phyloP scores from a whole-genome alignment of 2,113 vertebrate genomes.

The Gadus macrocephalus region DNA sequence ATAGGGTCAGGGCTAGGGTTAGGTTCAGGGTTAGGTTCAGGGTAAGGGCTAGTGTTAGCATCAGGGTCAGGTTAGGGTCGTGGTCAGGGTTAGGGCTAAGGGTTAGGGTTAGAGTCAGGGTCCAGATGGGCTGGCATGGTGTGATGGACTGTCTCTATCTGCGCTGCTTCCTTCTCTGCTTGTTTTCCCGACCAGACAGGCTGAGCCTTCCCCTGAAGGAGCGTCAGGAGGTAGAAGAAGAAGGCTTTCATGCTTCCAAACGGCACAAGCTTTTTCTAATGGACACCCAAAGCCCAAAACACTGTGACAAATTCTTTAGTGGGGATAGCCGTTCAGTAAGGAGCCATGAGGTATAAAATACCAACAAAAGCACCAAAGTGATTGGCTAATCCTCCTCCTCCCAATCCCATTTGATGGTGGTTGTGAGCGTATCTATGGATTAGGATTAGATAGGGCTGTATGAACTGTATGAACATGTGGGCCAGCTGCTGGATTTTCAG shows the following conservation, averaged over 20 bases:
- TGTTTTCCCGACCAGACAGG: background rate
- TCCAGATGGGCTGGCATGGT: conserved; percentile 4
- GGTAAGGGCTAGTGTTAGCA: too few species aligned
- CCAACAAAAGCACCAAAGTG: too few species aligned
- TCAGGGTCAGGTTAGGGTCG: too few species aligned
- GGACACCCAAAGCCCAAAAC: too few species aligned
- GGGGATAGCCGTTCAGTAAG: too few species aligned
- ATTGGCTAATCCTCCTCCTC: conserved; percentile 30
- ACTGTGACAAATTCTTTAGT: too few species aligned
- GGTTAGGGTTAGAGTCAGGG: background rate
- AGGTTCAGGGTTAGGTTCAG: too few species aligned
- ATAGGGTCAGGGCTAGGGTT: background rate
- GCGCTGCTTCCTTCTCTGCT: conserved; percentile 14
- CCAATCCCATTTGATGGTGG: too few species aligned
- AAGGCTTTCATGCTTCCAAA: background rate
- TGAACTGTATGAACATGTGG: too few species aligned
- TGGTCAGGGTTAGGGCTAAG: too few species aligned
- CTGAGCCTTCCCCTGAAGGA: background rate
- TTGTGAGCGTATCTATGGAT: conserved; percentile 54
- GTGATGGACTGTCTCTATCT: conserved; percentile 9
- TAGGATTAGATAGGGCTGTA: conserved; percentile 51
- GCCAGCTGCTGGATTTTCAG: too few species aligned
- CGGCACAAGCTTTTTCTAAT: background rate
- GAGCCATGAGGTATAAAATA: too few species aligned
- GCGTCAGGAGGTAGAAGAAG: conserved; percentile 3